Conservation (phyloP, 1,140 invertebrate species). For the Pseudomyrmex gracilis region DNA sequence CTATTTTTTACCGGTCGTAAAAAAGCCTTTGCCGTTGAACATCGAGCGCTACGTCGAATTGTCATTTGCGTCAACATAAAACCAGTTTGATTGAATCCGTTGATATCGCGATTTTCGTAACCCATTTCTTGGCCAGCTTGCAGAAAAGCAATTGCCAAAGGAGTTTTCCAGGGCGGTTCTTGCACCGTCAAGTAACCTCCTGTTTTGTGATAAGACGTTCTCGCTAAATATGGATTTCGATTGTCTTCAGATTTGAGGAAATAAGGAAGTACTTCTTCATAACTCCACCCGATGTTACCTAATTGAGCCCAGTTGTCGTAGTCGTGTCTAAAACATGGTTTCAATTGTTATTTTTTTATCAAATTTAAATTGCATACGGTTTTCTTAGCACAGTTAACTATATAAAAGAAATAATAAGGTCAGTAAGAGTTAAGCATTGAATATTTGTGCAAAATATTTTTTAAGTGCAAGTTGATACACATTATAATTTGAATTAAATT, state of each 20-base stretch:
- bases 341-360: not conserved
- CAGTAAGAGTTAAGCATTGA: no score
- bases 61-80: constrained; percentile 95
- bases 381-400: no score
- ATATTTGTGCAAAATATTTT: no score
- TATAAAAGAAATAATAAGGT: no score
- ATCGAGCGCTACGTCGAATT: constrained; percentile 93
- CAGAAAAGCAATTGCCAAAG: constrained; percentile 92
- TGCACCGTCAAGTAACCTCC: constrained; percentile 94
- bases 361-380: not conserved
- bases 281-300: constrained; percentile 96
- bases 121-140: constrained; percentile 93
- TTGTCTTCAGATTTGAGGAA: constrained; percentile 96
- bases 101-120: constrained; percentile 92
- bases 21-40: constrained; percentile 96
- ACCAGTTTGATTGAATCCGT: constrained; percentile 93
- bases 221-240: constrained; percentile 91
- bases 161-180: constrained; percentile 92
- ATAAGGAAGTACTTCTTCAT: constrained; percentile 93
- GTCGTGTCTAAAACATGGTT: constrained; percentile 87
- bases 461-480: no score
- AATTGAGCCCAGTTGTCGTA: constrained; percentile 96
- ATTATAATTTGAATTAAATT: no score
- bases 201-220: constrained; percentile 90
- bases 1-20: constrained; percentile 92